phyloP scores from a whole-genome alignment of 2,797 vertebrate species.

The Ctenochaetus hawaiiensis region DNA sequence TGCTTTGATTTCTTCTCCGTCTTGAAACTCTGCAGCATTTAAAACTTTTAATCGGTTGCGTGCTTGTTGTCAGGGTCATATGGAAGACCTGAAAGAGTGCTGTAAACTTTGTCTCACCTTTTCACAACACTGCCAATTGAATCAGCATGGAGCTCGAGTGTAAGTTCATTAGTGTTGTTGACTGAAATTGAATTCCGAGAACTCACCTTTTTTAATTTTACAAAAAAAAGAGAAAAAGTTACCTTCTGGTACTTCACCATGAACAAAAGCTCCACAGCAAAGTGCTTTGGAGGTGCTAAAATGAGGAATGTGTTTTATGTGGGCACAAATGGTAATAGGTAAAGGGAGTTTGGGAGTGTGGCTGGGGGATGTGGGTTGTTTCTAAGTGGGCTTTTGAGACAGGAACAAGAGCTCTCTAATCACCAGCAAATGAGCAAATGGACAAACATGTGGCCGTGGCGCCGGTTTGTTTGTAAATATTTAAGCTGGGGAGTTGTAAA shows the following conservation, averaged over 20 bases:
- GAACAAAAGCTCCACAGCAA: conserved; percentile 22
- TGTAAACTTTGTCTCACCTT: conserved; percentile 51
- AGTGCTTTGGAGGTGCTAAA: conserved; percentile 23
- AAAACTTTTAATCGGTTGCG: conserved; percentile 65
- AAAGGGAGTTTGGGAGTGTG: conserved; percentile 29
- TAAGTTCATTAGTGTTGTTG: conserved; percentile 37
- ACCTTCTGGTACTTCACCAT: neutral
- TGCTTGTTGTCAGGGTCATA: conserved; percentile 35
- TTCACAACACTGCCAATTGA: conserved; percentile 27
- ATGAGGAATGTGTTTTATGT: conserved; percentile 27
- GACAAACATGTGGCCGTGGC: conserved; percentile 63
- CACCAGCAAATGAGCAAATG: conserved; percentile 72
- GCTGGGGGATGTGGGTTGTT: conserved; percentile 12
- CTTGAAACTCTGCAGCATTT: conserved; percentile 56
- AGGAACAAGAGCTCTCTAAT: conserved; percentile 71
- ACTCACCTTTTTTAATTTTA: neutral
- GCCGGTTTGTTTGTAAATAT: conserved; percentile 81
- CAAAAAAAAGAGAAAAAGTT: neutral
- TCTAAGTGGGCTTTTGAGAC: conserved; percentile 59
- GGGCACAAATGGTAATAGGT: conserved; percentile 27
- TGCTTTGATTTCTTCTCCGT: conserved; percentile 67
- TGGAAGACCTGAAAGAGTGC: conserved; percentile 38
- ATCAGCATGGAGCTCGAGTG: conserved; percentile 5
- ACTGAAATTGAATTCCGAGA: conserved; percentile 23
- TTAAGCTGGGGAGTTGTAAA: conserved; percentile 72